Percentiles rank a stretch among this genome's conserved stretches.
These are phyloP conservation scores for Plagiodera versicolora DNA, from an alignment of 2,888 invertebrate genomes.

Conservation along the genomic window DNA sequence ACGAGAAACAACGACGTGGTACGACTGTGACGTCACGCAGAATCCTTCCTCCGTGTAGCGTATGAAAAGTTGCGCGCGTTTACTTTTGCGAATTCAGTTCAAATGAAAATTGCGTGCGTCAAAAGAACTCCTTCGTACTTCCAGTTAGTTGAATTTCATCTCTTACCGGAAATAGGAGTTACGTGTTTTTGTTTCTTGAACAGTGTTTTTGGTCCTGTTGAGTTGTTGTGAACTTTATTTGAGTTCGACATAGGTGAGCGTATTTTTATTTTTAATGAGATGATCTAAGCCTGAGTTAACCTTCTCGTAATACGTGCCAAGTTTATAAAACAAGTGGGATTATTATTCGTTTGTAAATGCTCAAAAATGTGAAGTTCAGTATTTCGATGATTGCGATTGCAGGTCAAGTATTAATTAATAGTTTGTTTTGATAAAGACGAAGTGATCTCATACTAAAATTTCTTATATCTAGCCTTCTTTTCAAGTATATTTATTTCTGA, in stretches of 20 bases:
- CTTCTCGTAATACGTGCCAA: constrained; percentile 19
- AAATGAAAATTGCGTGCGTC: constrained; percentile 23
- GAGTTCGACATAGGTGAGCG: constrained; percentile 12
- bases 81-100: constrained; percentile 26
- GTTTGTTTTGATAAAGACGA: no score
- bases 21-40: constrained; percentile 25
- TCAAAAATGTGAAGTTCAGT: not conserved
- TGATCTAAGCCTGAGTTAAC: constrained; percentile 29
- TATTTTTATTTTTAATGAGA: constrained; percentile 25
- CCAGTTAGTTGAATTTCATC: not conserved
- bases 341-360: not conserved
- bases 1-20: constrained; percentile 25
- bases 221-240: not conserved
- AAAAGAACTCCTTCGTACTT: constrained; percentile 8
- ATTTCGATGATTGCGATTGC: not conserved
- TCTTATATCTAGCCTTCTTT: no score
- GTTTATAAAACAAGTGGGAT: constrained; percentile 2
- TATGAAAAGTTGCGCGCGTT: constrained; percentile 30
- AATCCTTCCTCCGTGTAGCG: constrained; percentile 21
- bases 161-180: not conserved
- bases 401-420: not conserved
- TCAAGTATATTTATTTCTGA: no score
- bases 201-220: no score
- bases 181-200: constrained; percentile 2
- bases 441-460: no score